phyloP scores from a whole-genome alignment of 2,888 invertebrate species.

The Halictus quadricinctus region DNA sequence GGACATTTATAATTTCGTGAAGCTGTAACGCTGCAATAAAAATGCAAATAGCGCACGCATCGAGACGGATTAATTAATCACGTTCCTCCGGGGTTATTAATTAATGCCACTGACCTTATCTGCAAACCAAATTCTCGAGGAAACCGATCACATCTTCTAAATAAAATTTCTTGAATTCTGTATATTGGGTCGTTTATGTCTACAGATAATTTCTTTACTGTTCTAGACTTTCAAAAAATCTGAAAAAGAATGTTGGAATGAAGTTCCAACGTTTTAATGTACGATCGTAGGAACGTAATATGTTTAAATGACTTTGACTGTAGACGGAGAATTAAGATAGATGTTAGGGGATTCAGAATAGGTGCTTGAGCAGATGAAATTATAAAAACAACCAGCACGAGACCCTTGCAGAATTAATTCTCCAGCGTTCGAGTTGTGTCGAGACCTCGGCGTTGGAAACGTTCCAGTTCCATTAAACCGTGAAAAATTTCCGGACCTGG shows the following conservation, averaged over 20 bases:
- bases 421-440: not conserved
- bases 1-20: not conserved
- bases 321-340: too few relatives aligned
- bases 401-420: not conserved
- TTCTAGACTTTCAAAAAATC: too few relatives aligned
- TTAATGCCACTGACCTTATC: not conserved
- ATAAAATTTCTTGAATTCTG: too few relatives aligned
- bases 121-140: not conserved
- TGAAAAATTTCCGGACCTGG: constrained; percentile 15
- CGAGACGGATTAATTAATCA: constrained; percentile 21
- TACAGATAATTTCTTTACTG: too few relatives aligned
- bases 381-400: not conserved
- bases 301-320: too few relatives aligned
- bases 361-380: not conserved
- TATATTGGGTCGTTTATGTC: too few relatives aligned
- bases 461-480: constrained; percentile 21
- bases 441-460: not conserved
- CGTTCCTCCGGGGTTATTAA: not conserved
- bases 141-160: not conserved
- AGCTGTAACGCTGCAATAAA: not conserved
- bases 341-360: not conserved
- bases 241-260: too few relatives aligned
- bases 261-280: too few relatives aligned
- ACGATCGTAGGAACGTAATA: too few relatives aligned
- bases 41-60: constrained; percentile 11